phyloP scores from a whole-genome alignment of 1,140 invertebrate species.

The Lepeophtheirus salmonis region DNA sequence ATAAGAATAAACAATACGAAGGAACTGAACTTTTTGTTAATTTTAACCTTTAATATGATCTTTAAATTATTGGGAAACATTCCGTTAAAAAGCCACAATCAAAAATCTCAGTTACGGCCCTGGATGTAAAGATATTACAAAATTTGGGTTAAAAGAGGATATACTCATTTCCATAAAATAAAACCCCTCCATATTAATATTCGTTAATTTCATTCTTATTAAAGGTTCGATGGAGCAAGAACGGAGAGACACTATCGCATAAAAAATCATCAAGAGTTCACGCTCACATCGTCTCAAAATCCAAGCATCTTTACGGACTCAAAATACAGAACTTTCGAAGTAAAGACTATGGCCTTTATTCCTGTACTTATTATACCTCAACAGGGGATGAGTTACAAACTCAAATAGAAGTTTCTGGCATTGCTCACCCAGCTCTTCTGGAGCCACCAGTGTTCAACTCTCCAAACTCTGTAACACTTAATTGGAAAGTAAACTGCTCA shows the following conservation, averaged over 20 bases:
- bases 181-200: too few species aligned
- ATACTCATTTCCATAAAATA: too few species aligned
- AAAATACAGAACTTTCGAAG: conserved; percentile 1
- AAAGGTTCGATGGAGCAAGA: conserved; percentile 2
- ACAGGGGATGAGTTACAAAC: neutral
- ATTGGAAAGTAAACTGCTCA: conserved; percentile 10
- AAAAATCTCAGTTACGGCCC: too few species aligned
- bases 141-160: too few species aligned
- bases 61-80: too few species aligned
- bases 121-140: too few species aligned
- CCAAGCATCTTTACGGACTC: neutral
- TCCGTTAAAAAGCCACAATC: too few species aligned
- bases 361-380: conserved; percentile 1
- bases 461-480: neutral
- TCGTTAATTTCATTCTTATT: too few species aligned
- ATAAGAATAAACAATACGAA: too few species aligned
- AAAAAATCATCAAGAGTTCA: neutral
- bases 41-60: too few species aligned
- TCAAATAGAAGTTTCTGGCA: conserved; percentile 1
- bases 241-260: neutral
- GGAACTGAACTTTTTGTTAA: too few species aligned
- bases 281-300: neutral
- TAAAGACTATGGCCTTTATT: neutral
- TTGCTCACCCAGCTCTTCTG: neutral
- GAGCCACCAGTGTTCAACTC: neutral